These are phyloP conservation scores for Oryzias woworae DNA, from an alignment of 2,113 vertebrate genomes.

Conservation along the genomic window DNA sequence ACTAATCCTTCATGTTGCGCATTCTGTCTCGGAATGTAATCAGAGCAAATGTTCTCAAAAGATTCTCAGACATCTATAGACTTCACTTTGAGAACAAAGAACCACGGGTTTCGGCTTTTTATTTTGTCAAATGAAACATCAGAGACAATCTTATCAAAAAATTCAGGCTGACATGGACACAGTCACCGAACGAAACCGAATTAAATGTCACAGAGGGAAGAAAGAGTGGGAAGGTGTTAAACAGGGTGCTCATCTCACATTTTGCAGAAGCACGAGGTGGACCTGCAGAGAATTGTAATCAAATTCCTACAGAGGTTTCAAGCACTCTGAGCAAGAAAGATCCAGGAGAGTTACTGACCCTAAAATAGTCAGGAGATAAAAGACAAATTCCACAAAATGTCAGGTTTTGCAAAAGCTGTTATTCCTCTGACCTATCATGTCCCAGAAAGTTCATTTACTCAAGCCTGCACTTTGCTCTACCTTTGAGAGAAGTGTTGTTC, in stretches of 20 bases:
- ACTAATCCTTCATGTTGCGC: too few relatives aligned
- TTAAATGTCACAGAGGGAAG: slow-evolving; percentile 57
- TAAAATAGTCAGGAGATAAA: slow-evolving; percentile 19
- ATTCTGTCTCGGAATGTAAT: too few relatives aligned
- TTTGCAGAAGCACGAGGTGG: slow-evolving; percentile 33
- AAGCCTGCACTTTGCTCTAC: not conserved
- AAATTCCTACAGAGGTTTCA: slow-evolving; percentile 18
- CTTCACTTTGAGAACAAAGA: too few relatives aligned
- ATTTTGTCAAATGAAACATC: too few relatives aligned
- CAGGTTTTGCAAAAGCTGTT: slow-evolving; percentile 24
- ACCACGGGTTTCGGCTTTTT: too few relatives aligned
- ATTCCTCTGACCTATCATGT: slow-evolving; percentile 1
- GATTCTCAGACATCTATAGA: too few relatives aligned
- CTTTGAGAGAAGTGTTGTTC: not conserved
- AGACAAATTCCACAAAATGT: slow-evolving; percentile 22
- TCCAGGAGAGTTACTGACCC: slow-evolving; percentile 14
- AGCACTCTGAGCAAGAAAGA: slow-evolving; percentile 14
- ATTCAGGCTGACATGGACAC: too few relatives aligned
- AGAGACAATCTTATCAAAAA: too few relatives aligned
- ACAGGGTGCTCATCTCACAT: slow-evolving; percentile 35
- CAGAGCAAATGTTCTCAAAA: too few relatives aligned
- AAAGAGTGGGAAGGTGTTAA: slow-evolving; percentile 36
- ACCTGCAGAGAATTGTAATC: slow-evolving; percentile 24
- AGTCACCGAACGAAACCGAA: slow-evolving; percentile 54
- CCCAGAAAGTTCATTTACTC: slow-evolving; percentile 4